Percentiles rank a stretch among this genome's conserved stretches.
phyloP scores from a whole-genome alignment of 2,113 vertebrate species.

The Podarcis cretensis region DNA sequence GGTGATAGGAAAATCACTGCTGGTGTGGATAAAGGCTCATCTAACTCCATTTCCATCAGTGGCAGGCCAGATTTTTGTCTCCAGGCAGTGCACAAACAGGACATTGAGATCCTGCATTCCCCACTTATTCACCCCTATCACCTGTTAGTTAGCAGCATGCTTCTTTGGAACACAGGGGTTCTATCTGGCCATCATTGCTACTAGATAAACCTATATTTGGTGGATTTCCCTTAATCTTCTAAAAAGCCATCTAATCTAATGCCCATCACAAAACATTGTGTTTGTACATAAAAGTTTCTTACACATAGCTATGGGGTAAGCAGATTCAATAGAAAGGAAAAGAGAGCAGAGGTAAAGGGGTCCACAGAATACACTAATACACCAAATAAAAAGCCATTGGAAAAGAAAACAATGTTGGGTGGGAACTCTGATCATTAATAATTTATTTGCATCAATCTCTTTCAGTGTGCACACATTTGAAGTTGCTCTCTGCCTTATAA shows the following conservation, averaged over 20 bases:
- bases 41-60: not conserved
- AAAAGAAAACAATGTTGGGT: not conserved
- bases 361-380: not conserved
- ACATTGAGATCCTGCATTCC: not conserved
- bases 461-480: not conserved
- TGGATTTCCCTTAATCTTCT: not conserved
- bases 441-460: not conserved
- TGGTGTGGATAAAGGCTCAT: not conserved
- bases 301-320: not conserved
- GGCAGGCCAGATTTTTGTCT: no score
- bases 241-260: no score
- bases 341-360: not conserved
- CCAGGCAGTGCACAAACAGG: not conserved
- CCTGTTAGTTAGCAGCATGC: not conserved
- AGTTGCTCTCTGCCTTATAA: not conserved
- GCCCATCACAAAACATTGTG: not conserved
- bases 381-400: not conserved
- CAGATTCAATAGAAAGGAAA: not conserved
- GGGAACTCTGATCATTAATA: not conserved
- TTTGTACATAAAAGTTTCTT: not conserved
- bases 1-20: not conserved
- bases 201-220: not conserved
- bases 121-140: not conserved
- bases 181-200: not conserved
- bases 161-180: not conserved